Conservation (phyloP, 2,113 vertebrate genomes). For the Myodes glareolus region DNA sequence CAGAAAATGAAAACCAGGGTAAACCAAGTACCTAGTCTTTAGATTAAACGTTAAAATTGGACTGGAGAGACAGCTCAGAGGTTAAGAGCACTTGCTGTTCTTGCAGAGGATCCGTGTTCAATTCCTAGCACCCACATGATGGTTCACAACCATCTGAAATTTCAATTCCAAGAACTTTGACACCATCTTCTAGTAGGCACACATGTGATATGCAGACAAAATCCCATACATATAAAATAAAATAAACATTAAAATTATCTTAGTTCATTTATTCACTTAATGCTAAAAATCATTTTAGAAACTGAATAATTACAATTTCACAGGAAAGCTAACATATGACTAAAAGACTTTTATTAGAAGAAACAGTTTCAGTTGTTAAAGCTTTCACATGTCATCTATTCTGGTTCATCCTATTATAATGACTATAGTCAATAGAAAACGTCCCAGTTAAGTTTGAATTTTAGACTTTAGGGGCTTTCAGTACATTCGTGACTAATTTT, state of each 20-base stretch:
- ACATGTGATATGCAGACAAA: background rate
- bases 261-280: conserved; percentile 1
- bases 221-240: background rate
- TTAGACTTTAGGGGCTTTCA: background rate
- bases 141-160: background rate
- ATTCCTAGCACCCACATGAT: background rate
- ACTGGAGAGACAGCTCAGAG: background rate
- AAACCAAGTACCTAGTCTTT: background rate
- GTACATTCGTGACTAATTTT: conserved; percentile 39
- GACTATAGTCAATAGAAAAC: background rate
- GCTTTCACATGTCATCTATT: background rate
- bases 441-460: conserved; percentile 34
- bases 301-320: conserved; percentile 58
- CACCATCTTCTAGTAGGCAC: background rate
- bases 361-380: conserved; percentile 28
- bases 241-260: conserved; percentile 48
- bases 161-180: background rate
- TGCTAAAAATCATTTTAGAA: conserved; percentile 1
- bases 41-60: conserved; percentile 44
- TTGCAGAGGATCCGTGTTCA: background rate
- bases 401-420: background rate
- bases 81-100: background rate
- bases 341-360: conserved; percentile 52
- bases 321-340: conserved; percentile 45
- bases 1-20: conserved; percentile 33